phyloP scores from a whole-genome alignment of 2,113 vertebrate species.

The Cervus canadensis region DNA sequence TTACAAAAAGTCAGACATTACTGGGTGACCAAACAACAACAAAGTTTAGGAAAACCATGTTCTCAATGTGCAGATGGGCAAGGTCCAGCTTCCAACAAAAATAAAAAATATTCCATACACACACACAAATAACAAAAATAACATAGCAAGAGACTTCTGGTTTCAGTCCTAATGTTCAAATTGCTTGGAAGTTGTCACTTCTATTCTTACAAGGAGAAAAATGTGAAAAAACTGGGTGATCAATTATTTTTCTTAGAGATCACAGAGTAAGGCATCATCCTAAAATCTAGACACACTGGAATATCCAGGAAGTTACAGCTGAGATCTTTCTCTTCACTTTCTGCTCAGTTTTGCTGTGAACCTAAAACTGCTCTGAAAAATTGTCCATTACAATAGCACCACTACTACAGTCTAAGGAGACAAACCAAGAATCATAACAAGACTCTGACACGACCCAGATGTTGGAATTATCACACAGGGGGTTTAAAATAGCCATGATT shows the following conservation, averaged over 20 bases:
- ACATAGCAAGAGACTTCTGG: background rate
- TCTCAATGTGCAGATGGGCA: background rate
- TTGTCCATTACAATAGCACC: background rate
- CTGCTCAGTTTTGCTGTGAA: background rate
- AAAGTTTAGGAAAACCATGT: background rate
- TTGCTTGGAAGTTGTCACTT: background rate
- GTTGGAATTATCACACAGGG: background rate
- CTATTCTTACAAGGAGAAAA: background rate
- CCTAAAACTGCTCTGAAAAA: background rate
- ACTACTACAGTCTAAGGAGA: background rate
- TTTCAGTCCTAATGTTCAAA: background rate
- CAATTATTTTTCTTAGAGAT: background rate
- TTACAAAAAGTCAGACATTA: background rate
- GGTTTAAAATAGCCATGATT: background rate
- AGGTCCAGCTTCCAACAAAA: background rate
- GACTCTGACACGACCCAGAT: background rate
- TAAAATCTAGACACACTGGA: background rate
- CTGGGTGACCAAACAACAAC: background rate
- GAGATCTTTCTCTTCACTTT: background rate
- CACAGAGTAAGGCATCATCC: background rate
- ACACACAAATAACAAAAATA: background rate
- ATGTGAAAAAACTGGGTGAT: background rate
- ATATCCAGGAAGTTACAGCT: background rate
- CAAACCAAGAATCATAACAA: background rate
- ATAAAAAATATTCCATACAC: background rate